Evolutionary conservation across 2,113 vertebrate species (phyloP).

Genomic region (Brachyhypopomus occidentalis): DNA sequence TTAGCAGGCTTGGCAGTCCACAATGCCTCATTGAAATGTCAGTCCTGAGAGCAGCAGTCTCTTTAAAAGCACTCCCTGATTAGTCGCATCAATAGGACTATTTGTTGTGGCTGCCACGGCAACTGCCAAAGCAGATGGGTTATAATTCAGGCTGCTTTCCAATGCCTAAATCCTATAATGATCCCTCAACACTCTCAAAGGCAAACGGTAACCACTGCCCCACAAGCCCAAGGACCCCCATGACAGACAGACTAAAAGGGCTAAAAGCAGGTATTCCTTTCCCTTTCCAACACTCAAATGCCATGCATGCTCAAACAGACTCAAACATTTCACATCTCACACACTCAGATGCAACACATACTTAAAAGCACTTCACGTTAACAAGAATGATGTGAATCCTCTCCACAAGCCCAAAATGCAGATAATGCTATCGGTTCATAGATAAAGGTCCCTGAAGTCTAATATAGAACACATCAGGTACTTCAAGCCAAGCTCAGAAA

Average conservation of each 20-base stretch:
- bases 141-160: conserved; percentile 56
- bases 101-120: conserved; percentile 50
- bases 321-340: conserved; percentile 9
- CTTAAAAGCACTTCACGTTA: not conserved
- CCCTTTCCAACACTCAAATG: not conserved
- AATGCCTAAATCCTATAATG: conserved; percentile 53
- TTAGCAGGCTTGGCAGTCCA: conserved; percentile 41
- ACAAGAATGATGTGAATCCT: not conserved
- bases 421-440: not conserved
- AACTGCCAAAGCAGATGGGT: conserved; percentile 53
- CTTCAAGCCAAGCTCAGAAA: not conserved
- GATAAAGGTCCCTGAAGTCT: not conserved
- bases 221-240: conserved; percentile 29
- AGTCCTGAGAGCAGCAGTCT: conserved; percentile 43
- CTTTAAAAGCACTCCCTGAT: conserved; percentile 56
- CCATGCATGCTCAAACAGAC: conserved; percentile 2
- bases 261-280: conserved; percentile 17
- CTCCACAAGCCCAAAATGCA: not conserved
- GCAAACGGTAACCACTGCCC: conserved; percentile 45
- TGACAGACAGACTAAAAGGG: conserved; percentile 33
- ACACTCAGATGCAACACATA: not conserved
- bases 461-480: not conserved
- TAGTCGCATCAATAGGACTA: conserved; percentile 56
- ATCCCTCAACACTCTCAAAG: conserved; percentile 43
- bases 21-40: conserved; percentile 54